Evolutionary conservation across 2,113 vertebrate genomes (phyloP).

Genomic region (Heterotis niloticus): DNA sequence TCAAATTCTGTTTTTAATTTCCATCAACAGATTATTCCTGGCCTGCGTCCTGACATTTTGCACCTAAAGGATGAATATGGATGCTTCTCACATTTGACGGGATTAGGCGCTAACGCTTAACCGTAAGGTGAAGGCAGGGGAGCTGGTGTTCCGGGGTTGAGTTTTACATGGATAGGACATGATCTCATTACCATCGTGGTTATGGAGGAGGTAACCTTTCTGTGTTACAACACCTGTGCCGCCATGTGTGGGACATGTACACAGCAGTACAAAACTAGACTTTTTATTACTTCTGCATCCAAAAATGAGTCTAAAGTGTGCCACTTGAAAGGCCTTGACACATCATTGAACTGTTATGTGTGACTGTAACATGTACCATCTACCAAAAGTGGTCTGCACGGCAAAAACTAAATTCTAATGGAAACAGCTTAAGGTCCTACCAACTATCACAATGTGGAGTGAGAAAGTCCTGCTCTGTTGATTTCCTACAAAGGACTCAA

Average conservation of each 20-base stretch:
- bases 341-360: too few species aligned
- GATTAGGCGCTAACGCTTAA: neutral
- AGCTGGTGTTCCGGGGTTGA: neutral
- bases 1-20: conserved; percentile 47
- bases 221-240: neutral
- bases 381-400: neutral
- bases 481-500: neutral
- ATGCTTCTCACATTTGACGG: conserved; percentile 19
- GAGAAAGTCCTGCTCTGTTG: too few species aligned
- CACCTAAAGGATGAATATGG: conserved; percentile 33
- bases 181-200: conserved; percentile 26
- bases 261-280: neutral
- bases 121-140: neutral
- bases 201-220: conserved; percentile 43
- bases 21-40: conserved; percentile 31
- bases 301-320: neutral
- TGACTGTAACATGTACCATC: neutral
- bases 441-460: neutral
- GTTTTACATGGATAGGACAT: conserved; percentile 10
- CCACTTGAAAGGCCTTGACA: neutral
- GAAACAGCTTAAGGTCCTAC: neutral
- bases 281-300: neutral
- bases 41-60: conserved; percentile 27
- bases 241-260: neutral
- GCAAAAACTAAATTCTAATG: neutral